Percentiles rank a stretch among this genome's conserved stretches.
These are phyloP conservation scores for Cordilura impudica DNA, from an alignment of 2,888 invertebrate species.

Conservation along the genomic window DNA sequence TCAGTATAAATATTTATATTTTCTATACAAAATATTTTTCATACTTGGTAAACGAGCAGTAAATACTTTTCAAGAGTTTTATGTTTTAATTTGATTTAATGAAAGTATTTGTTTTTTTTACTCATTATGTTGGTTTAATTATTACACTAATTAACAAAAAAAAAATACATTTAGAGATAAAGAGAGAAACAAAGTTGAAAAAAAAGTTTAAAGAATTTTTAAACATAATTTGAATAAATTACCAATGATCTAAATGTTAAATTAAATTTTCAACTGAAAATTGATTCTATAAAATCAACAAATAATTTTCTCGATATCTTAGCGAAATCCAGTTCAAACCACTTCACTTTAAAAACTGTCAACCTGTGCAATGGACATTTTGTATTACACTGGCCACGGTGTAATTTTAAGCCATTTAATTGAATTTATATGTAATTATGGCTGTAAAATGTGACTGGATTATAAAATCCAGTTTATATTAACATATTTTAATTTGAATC, in stretches of 20 bases:
- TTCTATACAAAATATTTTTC: conserved; percentile 23
- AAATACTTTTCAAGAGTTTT: neutral
- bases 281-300: too few species aligned
- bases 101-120: neutral
- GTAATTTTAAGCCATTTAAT: conserved; percentile 29
- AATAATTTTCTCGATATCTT: too few species aligned
- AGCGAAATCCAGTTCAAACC: too few species aligned
- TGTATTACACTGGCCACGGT: neutral
- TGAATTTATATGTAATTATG: conserved; percentile 56
- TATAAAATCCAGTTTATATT: conserved; percentile 3
- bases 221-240: too few species aligned
- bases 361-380: too few species aligned
- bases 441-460: conserved; percentile 44
- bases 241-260: too few species aligned
- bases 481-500: neutral
- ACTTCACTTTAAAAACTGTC: too few species aligned
- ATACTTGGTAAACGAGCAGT: too few species aligned
- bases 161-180: neutral
- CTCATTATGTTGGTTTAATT: neutral
- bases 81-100: neutral
- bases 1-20: conserved; percentile 54
- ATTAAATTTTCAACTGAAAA: too few species aligned
- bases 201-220: too few species aligned
- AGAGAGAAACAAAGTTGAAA: neutral
- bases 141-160: neutral